These are phyloP conservation scores for Falco rusticolus DNA, from an alignment of 2,797 vertebrate species.

Conservation along the genomic window DNA sequence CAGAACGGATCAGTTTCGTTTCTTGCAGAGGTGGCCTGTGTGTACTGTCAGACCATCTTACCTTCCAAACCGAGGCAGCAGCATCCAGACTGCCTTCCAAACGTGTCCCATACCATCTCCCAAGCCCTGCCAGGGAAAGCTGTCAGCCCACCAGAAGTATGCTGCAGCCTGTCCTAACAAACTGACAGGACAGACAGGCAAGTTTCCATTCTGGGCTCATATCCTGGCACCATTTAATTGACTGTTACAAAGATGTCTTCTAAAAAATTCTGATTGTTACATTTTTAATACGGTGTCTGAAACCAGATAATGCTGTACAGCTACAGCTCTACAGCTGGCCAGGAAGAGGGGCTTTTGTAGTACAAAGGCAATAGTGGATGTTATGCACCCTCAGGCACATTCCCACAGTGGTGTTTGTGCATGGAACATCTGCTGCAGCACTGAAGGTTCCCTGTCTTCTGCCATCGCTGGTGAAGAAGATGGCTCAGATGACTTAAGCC, in stretches of 20 bases:
- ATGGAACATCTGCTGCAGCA: not conserved
- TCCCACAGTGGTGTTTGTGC: not conserved
- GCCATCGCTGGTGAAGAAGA: not conserved
- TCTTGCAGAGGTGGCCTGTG: not conserved
- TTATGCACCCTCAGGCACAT: not conserved
- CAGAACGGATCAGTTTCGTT: not conserved
- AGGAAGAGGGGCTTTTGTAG: not conserved
- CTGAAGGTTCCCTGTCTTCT: not conserved
- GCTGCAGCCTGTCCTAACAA: not conserved
- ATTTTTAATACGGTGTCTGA: not conserved
- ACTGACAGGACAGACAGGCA: fast-evolving
- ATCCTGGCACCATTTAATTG: not conserved
- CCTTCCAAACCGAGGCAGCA: not conserved
- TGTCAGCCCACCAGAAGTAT: not conserved
- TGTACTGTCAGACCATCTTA: too few relatives aligned
- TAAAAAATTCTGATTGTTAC: not conserved
- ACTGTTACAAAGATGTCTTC: not conserved
- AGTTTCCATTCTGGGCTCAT: not conserved
- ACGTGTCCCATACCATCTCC: not conserved
- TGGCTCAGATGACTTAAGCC: not conserved
- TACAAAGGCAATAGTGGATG: fast-evolving
- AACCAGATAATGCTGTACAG: not conserved
- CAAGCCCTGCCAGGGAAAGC: not conserved
- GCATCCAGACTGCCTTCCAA: not conserved
- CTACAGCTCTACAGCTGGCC: not conserved